Base-by-base conservation (phyloP, 2,888 invertebrate genomes). In the Tenthredo amoena region DNA sequence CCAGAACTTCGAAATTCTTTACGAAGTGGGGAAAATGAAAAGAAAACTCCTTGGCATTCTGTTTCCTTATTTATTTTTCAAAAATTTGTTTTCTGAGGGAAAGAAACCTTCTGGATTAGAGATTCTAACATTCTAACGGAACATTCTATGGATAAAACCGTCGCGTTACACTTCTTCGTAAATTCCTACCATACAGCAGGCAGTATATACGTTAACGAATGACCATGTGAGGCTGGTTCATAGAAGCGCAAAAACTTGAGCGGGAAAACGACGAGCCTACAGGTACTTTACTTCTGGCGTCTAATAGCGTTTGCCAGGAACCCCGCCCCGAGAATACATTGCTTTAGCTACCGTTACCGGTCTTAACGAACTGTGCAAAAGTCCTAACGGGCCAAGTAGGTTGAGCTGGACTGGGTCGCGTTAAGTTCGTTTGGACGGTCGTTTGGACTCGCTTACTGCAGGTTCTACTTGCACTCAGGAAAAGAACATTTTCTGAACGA, bases 321-420 rank as follows among this genome's bases (percentile, higher is more conserved):
- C 40, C 74, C 18, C 43, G 21, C 74, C 74, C 34, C 26, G 40
- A 74, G 47, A 74, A 74, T 68, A 68, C 68, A 68, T 68, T 68
- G 68, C 74, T 18, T 34, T 18, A 68, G 74, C 21, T 74, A 74
- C 74, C 74, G 47, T 74, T 47, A 47, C 43, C 74, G 74, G 74
- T 74, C 74, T 40, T 74, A 74, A 74, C 74, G 74, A 74, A 74
- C 74, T 74, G 74, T 74, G 74, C 74, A 74, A 74, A 74, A 74
- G 74, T 74, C 74, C 43, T 74, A 43, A 47, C 74, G 74, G 47
- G 12, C 74, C 43, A 74, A 74, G 74, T 74, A 74, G 47, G 74
- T 74, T 47, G 47, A 74, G 43, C 74, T 47, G 74, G 47, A 40
- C 74, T 74, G 74, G 74, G 74, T 74, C 74, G 74, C 26, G 74